Percentiles rank a stretch among this genome's conserved stretches.
Conservation (phyloP, 2,888 invertebrate genomes). For the Meiosimyza platycephala region DNA sequence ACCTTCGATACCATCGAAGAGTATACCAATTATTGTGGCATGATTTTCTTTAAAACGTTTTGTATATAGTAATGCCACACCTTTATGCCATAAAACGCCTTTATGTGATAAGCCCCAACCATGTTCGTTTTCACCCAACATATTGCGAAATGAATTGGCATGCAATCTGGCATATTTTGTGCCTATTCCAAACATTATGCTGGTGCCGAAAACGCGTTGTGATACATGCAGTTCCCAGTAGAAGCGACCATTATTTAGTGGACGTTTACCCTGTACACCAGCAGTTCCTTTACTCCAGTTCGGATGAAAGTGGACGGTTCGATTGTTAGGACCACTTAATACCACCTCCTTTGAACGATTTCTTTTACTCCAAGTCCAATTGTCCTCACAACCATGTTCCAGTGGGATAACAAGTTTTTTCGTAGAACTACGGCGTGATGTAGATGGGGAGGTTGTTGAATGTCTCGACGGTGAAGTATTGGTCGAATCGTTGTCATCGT, state of each 20-base stretch:
- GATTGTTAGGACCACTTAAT: constrained; percentile 70
- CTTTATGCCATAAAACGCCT: constrained; percentile 76
- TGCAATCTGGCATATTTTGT: constrained; percentile 69
- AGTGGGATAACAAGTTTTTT: constrained; percentile 53
- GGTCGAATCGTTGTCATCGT: constrained; percentile 42
- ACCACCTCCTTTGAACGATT: constrained; percentile 72
- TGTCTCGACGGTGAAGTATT: constrained; percentile 37
- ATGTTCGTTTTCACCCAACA: constrained; percentile 77
- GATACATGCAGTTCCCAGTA: constrained; percentile 77
- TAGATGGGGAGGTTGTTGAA: constrained; percentile 35
- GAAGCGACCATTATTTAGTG: constrained; percentile 74
- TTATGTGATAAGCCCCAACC: constrained; percentile 82
- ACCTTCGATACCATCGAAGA: constrained; percentile 77
- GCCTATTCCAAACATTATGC: constrained; percentile 80
- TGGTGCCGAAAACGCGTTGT: constrained; percentile 77
- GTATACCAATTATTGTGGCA: constrained; percentile 75
- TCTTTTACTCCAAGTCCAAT: constrained; percentile 76
- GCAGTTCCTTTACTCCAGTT: constrained; percentile 83
- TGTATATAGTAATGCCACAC: constrained; percentile 73
- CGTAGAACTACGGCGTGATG: constrained; percentile 41
- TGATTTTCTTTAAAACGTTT: constrained; percentile 78
- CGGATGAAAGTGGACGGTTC: constrained; percentile 79
- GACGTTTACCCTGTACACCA: constrained; percentile 74
- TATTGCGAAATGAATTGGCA: constrained; percentile 76
- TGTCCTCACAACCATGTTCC: constrained; percentile 71